Evolutionary conservation across 1,140 invertebrate species (phyloP), one percentile per base, ranked within the genome.

Genomic region (Calosoma granatense): DNA sequence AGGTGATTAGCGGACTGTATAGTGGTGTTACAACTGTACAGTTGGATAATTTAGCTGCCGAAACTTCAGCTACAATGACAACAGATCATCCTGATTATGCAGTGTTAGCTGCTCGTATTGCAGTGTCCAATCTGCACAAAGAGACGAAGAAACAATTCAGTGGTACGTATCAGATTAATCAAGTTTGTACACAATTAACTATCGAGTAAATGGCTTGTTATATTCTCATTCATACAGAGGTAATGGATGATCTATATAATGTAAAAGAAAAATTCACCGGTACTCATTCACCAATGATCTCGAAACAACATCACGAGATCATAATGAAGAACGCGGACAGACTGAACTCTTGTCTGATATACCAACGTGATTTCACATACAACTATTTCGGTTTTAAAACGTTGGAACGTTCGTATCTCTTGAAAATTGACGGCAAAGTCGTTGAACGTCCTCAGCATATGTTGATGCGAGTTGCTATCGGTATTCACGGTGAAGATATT

Each of bases 371-470:
- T 76, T 99, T 94, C 68, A 87, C 81, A 56, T 99, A 98, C 72
- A 97, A 96, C 70, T 99, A 97, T 70, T 99, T 99, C 82, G 97
- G 96, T 30, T 99, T 99, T 66, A 99, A 98, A 79, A 99, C 97
- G 2, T 74, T 99, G 51, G 97, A 99, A 69, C 77, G 91, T 59
- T 97, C 94, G 1, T 99, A 99, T 71, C 76, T 99, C 53, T 71
- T 99, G 19, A 96, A 93, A 73, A 93, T 98, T 54, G 82, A 95
- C 73, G 86, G 87, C 0, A 96, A 96, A 81, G 88, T 97, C 51
- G 94, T 84, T 2, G 97, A 99, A 71, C 78, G 97, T 41, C 97
- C 97, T 0, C 97, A 99, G 67, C 95, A 99, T 59, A 94, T 99
- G 94, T 74, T 99, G 51, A 99, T 99, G 97, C 77, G 97, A 67